A percentile compares a stretch with the other conserved stretches of the same genome.
These are phyloP conservation scores for Pristionchus exspectatus DNA, from an alignment of 2,888 invertebrate species.

Conservation along the genomic window DNA sequence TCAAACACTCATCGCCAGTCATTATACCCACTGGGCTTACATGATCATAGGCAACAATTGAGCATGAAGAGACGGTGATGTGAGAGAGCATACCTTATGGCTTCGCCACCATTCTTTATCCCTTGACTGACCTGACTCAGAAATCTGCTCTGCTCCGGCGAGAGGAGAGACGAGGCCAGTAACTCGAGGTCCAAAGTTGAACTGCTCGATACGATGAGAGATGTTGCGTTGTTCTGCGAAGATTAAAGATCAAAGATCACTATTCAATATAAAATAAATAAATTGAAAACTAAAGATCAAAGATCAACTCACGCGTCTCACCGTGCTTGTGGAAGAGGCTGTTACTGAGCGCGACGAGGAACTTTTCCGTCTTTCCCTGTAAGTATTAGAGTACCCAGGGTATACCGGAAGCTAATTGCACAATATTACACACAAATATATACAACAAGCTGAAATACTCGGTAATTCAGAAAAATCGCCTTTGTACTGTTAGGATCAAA, in stretches of 20 bases:
- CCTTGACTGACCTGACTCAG: conserved; percentile 82
- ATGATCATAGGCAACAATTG: background rate
- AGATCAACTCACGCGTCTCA: conserved; percentile 58
- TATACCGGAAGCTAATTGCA: too few relatives aligned
- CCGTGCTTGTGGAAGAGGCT: conserved; percentile 78
- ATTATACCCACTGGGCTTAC: background rate
- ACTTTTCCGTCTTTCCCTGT: conserved; percentile 75
- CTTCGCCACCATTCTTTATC: too few relatives aligned
- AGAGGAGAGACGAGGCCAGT: conserved; percentile 93
- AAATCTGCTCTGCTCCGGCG: conserved; percentile 93
- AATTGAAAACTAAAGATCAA: background rate
- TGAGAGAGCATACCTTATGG: too few relatives aligned
- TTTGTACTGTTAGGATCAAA: background rate
- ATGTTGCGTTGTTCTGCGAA: conserved; percentile 85
- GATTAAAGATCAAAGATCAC: background rate
- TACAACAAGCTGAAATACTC: too few relatives aligned
- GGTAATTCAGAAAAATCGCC: too few relatives aligned
- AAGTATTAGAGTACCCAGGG: background rate
- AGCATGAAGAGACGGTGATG: background rate
- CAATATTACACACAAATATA: too few relatives aligned
- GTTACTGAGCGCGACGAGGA: conserved; percentile 67
- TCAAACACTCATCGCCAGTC: background rate
- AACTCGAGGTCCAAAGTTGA: conserved; percentile 91
- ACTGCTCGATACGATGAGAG: conserved; percentile 93
- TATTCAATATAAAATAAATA: too few relatives aligned